Evolutionary conservation across 2,888 invertebrate genomes (phyloP).

Genomic region (Reticulitermes lucifugus): DNA sequence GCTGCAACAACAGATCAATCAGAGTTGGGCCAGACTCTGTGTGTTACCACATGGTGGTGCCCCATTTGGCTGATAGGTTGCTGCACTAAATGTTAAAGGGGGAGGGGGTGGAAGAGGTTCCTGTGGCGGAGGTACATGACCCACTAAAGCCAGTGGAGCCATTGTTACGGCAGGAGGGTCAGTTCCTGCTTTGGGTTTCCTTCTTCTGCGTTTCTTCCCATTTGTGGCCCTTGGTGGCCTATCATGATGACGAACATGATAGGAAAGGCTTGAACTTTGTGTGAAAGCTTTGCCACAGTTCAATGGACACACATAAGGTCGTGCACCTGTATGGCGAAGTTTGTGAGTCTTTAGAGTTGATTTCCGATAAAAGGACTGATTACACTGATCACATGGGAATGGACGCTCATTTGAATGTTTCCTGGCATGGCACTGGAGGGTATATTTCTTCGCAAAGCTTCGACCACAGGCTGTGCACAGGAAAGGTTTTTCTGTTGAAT

Average conservation of each 20-base stretch:
- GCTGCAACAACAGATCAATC: neutral
- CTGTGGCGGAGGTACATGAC: constrained; percentile 11
- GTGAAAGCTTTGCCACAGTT: constrained; percentile 46
- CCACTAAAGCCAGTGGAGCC: constrained; percentile 32
- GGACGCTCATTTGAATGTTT: constrained; percentile 45
- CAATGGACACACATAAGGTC: constrained; percentile 42
- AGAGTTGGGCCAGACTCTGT: constrained; percentile 34
- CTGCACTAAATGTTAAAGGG: neutral
- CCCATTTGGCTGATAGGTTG: constrained; percentile 24
- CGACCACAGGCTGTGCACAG: constrained; percentile 42
- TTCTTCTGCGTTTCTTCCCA: constrained; percentile 36
- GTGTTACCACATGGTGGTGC: constrained; percentile 16
- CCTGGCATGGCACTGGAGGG: constrained; percentile 44
- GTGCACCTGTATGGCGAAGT: constrained; percentile 43
- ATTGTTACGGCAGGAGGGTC: constrained; percentile 15
- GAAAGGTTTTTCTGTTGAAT: constrained; percentile 40
- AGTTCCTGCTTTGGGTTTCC: constrained; percentile 17
- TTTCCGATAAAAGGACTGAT: constrained; percentile 41
- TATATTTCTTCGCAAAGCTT: constrained; percentile 44
- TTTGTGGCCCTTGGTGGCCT: constrained; percentile 41
- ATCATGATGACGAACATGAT: constrained; percentile 45
- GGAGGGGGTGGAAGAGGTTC: constrained; percentile 30
- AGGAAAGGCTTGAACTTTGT: constrained; percentile 41
- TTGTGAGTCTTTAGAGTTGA: constrained; percentile 44
- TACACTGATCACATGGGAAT: constrained; percentile 44